Evolutionary conservation across 2,797 vertebrate species (phyloP).

Genomic region (Apogon hyalosoma): DNA sequence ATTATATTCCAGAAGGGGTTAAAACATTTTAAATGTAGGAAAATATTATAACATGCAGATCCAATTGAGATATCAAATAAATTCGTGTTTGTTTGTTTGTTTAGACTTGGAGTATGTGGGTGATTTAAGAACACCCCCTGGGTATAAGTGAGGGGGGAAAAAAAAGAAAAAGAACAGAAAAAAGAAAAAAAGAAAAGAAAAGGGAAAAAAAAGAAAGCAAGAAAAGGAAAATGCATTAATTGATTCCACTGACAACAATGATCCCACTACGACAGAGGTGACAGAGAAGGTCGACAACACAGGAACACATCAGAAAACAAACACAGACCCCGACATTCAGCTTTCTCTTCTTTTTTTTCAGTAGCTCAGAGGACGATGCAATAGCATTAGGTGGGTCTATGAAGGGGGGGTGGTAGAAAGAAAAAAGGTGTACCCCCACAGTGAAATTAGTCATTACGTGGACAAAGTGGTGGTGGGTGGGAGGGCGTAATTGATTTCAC

Average conservation of each 20-base stretch:
- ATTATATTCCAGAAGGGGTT: slow-evolving; percentile 36
- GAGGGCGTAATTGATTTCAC: slow-evolving; percentile 45
- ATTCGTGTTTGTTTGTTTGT: slow-evolving; percentile 13
- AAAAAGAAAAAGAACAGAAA: not conserved
- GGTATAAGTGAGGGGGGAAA: not conserved
- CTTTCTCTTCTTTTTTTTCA: slow-evolving; percentile 46
- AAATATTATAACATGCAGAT: slow-evolving; percentile 50
- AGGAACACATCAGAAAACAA: slow-evolving; percentile 63
- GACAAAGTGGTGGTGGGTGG: slow-evolving; percentile 27
- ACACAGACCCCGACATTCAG: slow-evolving; percentile 28
- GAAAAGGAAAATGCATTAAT: slow-evolving; percentile 28
- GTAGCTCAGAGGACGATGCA: slow-evolving; percentile 51
- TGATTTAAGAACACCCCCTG: too few species aligned
- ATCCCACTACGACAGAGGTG: slow-evolving; percentile 57
- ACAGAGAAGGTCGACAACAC: slow-evolving; percentile 53
- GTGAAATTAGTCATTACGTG: slow-evolving; percentile 63
- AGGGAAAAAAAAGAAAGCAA: not conserved
- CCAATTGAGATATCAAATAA: slow-evolving; percentile 51
- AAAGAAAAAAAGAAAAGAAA: not conserved
- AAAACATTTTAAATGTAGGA: slow-evolving; percentile 10
- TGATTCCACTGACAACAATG: slow-evolving; percentile 58
- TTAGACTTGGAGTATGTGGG: too few species aligned
- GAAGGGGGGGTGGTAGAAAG: slow-evolving; percentile 2
- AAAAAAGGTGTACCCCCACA: slow-evolving; percentile 41
- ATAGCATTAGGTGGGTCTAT: slow-evolving; percentile 36